These are phyloP conservation scores for Indicator indicator DNA, from an alignment of 2,113 vertebrate species.

Conservation along the genomic window DNA sequence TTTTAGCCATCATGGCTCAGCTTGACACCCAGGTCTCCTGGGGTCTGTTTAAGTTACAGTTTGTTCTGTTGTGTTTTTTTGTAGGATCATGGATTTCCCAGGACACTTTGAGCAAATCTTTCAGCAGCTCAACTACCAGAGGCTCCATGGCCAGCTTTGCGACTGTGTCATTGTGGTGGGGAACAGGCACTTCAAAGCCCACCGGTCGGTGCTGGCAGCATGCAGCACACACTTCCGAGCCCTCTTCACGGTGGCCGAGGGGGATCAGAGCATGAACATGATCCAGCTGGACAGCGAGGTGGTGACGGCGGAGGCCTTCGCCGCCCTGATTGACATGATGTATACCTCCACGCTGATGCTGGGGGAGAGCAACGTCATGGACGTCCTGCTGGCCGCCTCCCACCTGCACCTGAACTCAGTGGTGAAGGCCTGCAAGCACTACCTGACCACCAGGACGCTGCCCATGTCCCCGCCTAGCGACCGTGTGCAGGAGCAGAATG, in stretches of 20 bases:
- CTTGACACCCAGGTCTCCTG: rapidly evolving
- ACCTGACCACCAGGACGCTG: conserved; percentile 92
- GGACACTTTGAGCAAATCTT: conserved; percentile 98
- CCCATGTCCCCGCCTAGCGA: conserved; percentile 89
- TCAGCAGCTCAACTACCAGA: conserved; percentile 96
- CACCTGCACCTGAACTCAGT: conserved; percentile 96
- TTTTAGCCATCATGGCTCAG: background rate
- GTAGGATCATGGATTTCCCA: conserved; percentile 95
- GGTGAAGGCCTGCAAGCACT: conserved; percentile 98
- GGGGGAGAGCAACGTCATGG: conserved; percentile 98
- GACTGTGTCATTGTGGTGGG: conserved; percentile 96
- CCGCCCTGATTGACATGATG: conserved; percentile 98
- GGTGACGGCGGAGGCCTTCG: conserved; percentile 95
- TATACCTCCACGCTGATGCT: conserved; percentile 97
- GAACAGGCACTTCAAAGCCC: conserved; percentile 94
- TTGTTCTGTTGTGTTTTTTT: conserved; percentile 14
- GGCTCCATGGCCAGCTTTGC: conserved; percentile 93
- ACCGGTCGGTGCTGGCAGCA: conserved; percentile 92
- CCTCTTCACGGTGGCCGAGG: conserved; percentile 92
- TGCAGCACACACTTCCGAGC: conserved; percentile 97
- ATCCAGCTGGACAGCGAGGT: conserved; percentile 97
- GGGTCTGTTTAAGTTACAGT: background rate
- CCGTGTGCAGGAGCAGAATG: conserved; percentile 82
- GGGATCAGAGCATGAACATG: conserved; percentile 94
- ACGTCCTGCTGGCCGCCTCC: conserved; percentile 93